phyloP scores from a whole-genome alignment of 2,888 invertebrate species.

The Cryptus armator region DNA sequence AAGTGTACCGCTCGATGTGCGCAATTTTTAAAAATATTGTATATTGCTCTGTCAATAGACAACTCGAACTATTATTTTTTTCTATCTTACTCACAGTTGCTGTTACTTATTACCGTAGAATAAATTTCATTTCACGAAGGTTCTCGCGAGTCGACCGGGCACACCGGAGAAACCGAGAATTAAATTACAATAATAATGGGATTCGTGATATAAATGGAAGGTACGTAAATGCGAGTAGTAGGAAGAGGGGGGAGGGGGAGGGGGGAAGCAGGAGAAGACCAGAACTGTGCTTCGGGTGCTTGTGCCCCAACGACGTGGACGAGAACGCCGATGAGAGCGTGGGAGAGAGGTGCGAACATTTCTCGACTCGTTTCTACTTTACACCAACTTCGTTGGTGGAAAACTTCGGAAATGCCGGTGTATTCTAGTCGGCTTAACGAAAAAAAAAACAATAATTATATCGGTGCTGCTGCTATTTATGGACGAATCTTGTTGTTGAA shows the following conservation, averaged over 20 bases:
- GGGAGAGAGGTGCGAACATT: slow-evolving; percentile 58
- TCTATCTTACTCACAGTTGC: slow-evolving; percentile 14
- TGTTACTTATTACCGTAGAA: slow-evolving; percentile 62
- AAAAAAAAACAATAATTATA: slow-evolving; percentile 31
- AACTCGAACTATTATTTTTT: background rate
- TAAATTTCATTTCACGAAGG: slow-evolving; percentile 61
- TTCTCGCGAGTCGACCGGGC: slow-evolving; percentile 28
- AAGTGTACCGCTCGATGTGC: too few relatives aligned
- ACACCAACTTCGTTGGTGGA: background rate
- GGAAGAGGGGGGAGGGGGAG: background rate
- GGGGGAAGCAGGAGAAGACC: background rate
- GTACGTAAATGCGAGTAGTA: slow-evolving; percentile 50
- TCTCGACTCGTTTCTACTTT: slow-evolving; percentile 40
- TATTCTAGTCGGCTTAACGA: slow-evolving; percentile 37
- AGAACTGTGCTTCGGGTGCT: slow-evolving; percentile 43
- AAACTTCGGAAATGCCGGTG: slow-evolving; percentile 55
- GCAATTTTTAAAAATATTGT: background rate
- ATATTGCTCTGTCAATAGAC: slow-evolving; percentile 6
- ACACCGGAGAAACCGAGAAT: slow-evolving; percentile 62
- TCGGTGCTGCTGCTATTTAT: slow-evolving; percentile 28
- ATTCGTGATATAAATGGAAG: slow-evolving; percentile 59
- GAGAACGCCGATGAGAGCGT: slow-evolving; percentile 53
- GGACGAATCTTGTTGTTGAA: background rate
- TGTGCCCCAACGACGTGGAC: slow-evolving; percentile 40
- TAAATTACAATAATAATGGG: slow-evolving; percentile 69